phyloP scores from a whole-genome alignment of 2,888 invertebrate species.

The Odontocerum albicorne region DNA sequence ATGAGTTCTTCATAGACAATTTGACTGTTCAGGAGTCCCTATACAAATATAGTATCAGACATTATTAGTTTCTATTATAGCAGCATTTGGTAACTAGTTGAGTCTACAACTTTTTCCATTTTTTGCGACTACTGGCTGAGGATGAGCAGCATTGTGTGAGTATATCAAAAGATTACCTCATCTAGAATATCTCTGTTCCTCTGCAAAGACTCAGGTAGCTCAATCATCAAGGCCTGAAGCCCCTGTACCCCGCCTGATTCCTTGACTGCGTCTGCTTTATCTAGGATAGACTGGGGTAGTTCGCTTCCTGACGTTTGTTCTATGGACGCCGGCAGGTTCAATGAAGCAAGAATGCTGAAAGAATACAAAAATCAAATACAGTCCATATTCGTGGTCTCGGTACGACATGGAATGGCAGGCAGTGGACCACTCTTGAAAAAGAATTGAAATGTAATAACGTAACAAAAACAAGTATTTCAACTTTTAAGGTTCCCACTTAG shows the following conservation, averaged over 20 bases:
- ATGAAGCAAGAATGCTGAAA: slow-evolving; percentile 78
- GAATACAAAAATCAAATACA: no score
- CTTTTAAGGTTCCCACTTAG: not conserved
- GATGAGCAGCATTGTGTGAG: no score
- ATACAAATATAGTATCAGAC: no score
- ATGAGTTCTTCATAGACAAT: no score
- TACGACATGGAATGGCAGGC: not conserved
- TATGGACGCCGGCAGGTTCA: slow-evolving; percentile 96
- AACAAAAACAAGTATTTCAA: no score
- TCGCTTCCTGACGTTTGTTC: slow-evolving; percentile 76
- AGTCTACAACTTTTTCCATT: no score
- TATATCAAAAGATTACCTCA: slow-evolving; percentile 78
- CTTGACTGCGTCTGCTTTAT: slow-evolving; percentile 79
- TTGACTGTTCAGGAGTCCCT: no score
- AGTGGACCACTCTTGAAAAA: no score
- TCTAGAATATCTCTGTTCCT: slow-evolving; percentile 94
- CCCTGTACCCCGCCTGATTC: slow-evolving; percentile 75
- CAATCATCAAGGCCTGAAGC: slow-evolving; percentile 74
- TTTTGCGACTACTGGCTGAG: no score
- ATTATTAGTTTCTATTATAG: no score
- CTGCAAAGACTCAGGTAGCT: slow-evolving; percentile 87
- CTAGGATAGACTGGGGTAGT: slow-evolving; percentile 85
- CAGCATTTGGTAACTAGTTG: no score
- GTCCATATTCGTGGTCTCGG: not conserved
- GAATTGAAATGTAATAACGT: no score